These are phyloP conservation scores for Nothocercus julius DNA, from an alignment of 2,113 vertebrate genomes.

Conservation along the genomic window DNA sequence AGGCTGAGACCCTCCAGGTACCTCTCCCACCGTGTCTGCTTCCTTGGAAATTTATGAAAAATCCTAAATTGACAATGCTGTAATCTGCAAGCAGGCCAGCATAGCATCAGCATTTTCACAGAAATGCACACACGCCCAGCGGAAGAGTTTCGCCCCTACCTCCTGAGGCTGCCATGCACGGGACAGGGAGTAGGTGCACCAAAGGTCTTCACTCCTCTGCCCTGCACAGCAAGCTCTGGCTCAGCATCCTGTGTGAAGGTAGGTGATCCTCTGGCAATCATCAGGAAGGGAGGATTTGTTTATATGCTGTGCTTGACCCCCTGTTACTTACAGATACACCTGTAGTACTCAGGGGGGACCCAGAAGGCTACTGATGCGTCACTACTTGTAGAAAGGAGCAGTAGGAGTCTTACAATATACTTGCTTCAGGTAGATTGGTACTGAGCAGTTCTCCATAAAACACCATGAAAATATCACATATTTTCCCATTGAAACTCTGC, in stretches of 20 bases:
- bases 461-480: background rate
- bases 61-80: background rate
- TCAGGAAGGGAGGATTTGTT: background rate
- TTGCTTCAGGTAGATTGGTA: background rate
- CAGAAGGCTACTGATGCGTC: background rate
- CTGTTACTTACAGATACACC: background rate
- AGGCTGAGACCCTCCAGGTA: background rate
- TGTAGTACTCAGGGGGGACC: background rate
- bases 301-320: background rate
- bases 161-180: background rate
- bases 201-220: background rate
- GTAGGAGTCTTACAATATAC: background rate
- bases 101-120: background rate
- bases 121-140: fast-evolving
- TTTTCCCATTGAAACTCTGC: background rate
- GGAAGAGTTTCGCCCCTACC: background rate
- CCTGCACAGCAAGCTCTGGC: background rate
- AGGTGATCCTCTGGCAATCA: background rate
- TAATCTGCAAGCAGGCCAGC: background rate
- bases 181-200: background rate
- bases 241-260: background rate
- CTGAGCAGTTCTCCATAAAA: background rate
- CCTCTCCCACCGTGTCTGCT: background rate
- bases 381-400: background rate
- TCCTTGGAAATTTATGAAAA: background rate